Evolutionary conservation across 2,888 invertebrate species (phyloP).

Genomic region (Tridacna crocea): DNA sequence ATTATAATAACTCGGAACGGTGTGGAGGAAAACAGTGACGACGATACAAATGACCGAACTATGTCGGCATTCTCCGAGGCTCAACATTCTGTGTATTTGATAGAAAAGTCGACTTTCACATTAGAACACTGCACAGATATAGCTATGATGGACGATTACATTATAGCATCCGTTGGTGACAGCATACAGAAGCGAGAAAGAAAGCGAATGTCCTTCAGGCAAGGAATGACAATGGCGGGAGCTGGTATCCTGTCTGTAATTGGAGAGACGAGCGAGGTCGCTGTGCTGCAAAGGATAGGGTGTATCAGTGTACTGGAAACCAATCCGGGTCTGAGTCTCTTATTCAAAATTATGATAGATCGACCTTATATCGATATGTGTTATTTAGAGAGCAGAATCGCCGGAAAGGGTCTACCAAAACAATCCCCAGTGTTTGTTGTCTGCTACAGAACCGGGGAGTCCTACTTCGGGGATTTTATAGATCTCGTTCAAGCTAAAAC

Average conservation of each 20-base stretch:
- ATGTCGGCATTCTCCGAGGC: slow-evolving; percentile 16
- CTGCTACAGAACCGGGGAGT: slow-evolving; percentile 37
- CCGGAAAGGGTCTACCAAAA: slow-evolving; percentile 33
- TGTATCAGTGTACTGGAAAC: slow-evolving; percentile 53
- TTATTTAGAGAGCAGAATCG: slow-evolving; percentile 47
- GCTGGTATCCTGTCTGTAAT: slow-evolving; percentile 43
- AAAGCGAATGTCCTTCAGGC: slow-evolving; percentile 50
- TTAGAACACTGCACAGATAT: slow-evolving; percentile 55
- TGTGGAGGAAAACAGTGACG: slow-evolving; percentile 37
- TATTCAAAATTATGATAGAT: slow-evolving; percentile 40
- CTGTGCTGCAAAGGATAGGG: slow-evolving; percentile 43
- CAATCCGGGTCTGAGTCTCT: slow-evolving; percentile 28
- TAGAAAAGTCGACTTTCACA: slow-evolving; percentile 51
- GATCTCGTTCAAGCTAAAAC: slow-evolving; percentile 49
- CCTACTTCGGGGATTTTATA: slow-evolving; percentile 30
- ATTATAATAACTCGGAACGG: slow-evolving; percentile 37
- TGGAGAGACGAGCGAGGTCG: slow-evolving; percentile 52
- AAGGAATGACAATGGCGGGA: slow-evolving; percentile 42
- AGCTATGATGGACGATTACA: slow-evolving; percentile 51
- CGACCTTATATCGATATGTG: slow-evolving; percentile 37
- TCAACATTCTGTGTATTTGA: slow-evolving; percentile 52
- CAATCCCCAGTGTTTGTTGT: slow-evolving; percentile 52
- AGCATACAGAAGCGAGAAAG: slow-evolving; percentile 57
- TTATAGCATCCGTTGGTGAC: slow-evolving; percentile 55
- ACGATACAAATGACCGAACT: slow-evolving; percentile 28